These are phyloP conservation scores for Acronicta aceris DNA, from an alignment of 2,888 invertebrate species.

Conservation along the genomic window DNA sequence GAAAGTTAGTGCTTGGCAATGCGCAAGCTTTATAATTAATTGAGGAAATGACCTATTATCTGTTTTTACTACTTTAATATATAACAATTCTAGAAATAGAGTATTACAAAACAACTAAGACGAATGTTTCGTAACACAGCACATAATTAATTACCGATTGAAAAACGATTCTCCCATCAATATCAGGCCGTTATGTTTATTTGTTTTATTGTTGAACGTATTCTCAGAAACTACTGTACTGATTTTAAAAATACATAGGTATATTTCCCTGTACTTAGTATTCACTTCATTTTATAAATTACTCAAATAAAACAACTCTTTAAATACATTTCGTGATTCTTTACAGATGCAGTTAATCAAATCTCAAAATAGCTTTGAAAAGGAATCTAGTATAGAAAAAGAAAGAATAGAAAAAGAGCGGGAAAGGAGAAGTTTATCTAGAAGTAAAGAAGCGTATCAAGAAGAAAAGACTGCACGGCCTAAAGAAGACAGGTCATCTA, in stretches of 20 bases:
- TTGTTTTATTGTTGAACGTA: slow-evolving; percentile 8
- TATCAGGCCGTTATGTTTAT: slow-evolving; percentile 27
- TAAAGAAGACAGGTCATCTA: slow-evolving; percentile 75
- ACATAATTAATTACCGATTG: slow-evolving; percentile 11
- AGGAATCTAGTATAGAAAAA: slow-evolving; percentile 85
- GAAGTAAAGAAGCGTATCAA: slow-evolving; percentile 76
- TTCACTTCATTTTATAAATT: slow-evolving; percentile 12
- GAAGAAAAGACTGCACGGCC: slow-evolving; percentile 74
- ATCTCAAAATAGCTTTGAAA: slow-evolving; percentile 87
- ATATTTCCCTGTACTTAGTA: slow-evolving; percentile 1
- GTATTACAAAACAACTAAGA: slow-evolving; percentile 35
- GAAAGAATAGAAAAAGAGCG: slow-evolving; percentile 73
- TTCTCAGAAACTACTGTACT: slow-evolving; percentile 8
- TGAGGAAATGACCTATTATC: slow-evolving; percentile 77
- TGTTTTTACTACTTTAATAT: slow-evolving; percentile 52
- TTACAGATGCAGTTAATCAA: slow-evolving; percentile 89
- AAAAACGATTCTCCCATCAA: slow-evolving; percentile 22
- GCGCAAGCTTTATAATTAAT: slow-evolving; percentile 77
- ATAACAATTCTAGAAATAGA: slow-evolving; percentile 28
- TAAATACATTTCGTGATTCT: slow-evolving; percentile 22
- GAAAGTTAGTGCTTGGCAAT: slow-evolving; percentile 77
- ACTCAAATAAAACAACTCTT: slow-evolving; percentile 9
- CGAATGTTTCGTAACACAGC: slow-evolving; percentile 22
- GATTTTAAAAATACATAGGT: slow-evolving; percentile 19
- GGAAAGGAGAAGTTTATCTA: slow-evolving; percentile 80